Evolutionary conservation across 2,113 vertebrate genomes (phyloP).

Genomic region (Pterocles orientalis): DNA sequence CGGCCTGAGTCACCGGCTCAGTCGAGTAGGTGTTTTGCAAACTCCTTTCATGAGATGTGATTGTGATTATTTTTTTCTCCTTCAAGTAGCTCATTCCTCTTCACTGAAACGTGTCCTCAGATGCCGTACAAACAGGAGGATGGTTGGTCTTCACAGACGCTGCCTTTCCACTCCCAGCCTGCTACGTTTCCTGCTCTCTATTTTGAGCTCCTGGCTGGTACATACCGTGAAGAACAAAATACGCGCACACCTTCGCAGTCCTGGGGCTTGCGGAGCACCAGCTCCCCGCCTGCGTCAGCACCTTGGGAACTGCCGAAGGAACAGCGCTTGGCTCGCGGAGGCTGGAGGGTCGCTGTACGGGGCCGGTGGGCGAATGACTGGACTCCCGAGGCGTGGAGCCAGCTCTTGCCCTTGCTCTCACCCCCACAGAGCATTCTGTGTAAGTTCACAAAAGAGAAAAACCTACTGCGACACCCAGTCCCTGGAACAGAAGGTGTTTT

Average conservation of each 20-base stretch:
- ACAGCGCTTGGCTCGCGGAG: neutral
- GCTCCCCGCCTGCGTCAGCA: neutral
- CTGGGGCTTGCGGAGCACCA: neutral
- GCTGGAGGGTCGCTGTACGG: no score
- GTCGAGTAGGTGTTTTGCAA: neutral
- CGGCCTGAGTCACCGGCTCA: neutral
- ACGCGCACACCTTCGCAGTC: neutral
- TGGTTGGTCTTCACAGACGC: neutral
- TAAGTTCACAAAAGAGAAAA: neutral
- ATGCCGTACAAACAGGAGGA: fast-evolving
- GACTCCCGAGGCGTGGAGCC: neutral
- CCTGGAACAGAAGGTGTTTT: neutral
- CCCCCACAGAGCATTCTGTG: neutral
- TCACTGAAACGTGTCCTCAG: neutral
- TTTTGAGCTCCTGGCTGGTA: neutral
- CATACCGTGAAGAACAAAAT: neutral
- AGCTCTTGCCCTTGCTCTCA: neutral
- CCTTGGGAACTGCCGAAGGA: neutral
- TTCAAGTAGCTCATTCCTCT: neutral
- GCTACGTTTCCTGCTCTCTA: neutral
- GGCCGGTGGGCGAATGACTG: neutral
- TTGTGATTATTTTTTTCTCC: neutral
- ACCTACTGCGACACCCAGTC: neutral
- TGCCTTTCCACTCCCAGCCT: neutral
- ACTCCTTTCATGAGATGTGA: neutral